Base-by-base conservation (phyloP, 2,888 invertebrate species). In the Lepidocyrtoides sp. region DNA sequence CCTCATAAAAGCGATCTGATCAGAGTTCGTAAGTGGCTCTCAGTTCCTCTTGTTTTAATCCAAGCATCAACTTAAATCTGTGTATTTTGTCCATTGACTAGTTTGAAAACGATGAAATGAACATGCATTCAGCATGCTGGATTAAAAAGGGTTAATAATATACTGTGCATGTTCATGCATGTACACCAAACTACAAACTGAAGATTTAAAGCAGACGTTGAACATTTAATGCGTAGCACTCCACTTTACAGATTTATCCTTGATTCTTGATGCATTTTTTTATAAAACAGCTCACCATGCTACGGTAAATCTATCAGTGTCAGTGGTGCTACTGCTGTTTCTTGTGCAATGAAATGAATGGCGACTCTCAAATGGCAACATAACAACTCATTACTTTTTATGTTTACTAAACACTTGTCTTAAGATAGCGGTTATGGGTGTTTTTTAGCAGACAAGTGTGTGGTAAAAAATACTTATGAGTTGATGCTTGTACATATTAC, bases 261-360 rank as follows among this genome's bases (percentile, higher is more conserved):
- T 81, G 81, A 60, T 23, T 57, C 81, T 81, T 81, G 81, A 60
- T 23, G 81, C 20, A 29, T 79, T 79, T 79, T 79, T 79, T 79
- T 54, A 75, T 23, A 23, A 7, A 36, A 4, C 36, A 36, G 36
- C 36, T 23, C 10, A 57, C 5, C 20, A 57, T 23, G 57, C 14
- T 57, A 23, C 23, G 20, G 23, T 23, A 23, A 57, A 23, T 57
- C 20, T 57, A 57, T 23, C 36, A 57, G 60, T 36, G 41, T 29
- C 26, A 20, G 32, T 44, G 32, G 4, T 12, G 75, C 23, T 57
- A 10, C 23, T 23, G 23, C 57, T 57, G 12, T 57, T 0, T 4
- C 23, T 20, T 23, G 57, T 23, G 57, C 23, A 36, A 36, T 36
- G 36, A 57, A n/a, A n/a, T n/a, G n/a, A n/a, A n/a, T n/a, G n/a